Base-by-base conservation (phyloP, 2,797 vertebrate genomes). In the Catharus ustulatus region DNA sequence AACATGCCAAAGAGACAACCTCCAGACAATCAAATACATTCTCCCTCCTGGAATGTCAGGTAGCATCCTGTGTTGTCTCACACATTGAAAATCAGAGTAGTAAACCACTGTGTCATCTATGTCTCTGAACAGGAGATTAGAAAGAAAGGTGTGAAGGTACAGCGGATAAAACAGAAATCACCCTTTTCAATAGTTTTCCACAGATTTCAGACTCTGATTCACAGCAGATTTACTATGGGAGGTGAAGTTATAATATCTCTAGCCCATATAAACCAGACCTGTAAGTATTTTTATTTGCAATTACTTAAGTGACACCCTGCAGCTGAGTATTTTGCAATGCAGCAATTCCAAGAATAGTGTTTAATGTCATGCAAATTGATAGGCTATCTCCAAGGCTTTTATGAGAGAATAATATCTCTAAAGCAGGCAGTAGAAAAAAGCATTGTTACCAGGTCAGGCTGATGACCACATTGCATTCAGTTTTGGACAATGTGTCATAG, bases 321-420 rank as follows among this genome's bases (percentile, higher is more conserved):
- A 84, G 36, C 27, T 66, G 52, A 89, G 67, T 87, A 82, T 75
- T 95, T 92, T 69, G 36, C 40, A 91, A 75, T 69, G 43, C 18
- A 74, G 45, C 32, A 78, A 71, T 91, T 91, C 61, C 55, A 85
- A 73, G 40, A 88, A 75, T 58, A 84, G 84, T 93, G 82, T 78
- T 84, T 96, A 75, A 73, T 76, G 64, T 64, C 38, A 67, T 90
- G 55, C 15, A 87, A 92, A 90, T 87, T 81, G 77, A 85, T 93
- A 80, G 59, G 36, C 34, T 85, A 64, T 95, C 93, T 87, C 15
- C 46, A 85, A 52, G 36, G 24, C 6, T 92, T 92, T 94, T 84
- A 80, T 80, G 64, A 57, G 52, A 77, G 27, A 86, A 72, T 71
- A 87, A 51, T 89, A 80, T 83, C 43, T 75, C 27, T 80, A 73